A percentile compares a stretch with the other conserved stretches of the same genome.
These are phyloP conservation scores for Drosophila sucinea DNA, from an alignment of 1,140 invertebrate species.

Conservation along the genomic window DNA sequence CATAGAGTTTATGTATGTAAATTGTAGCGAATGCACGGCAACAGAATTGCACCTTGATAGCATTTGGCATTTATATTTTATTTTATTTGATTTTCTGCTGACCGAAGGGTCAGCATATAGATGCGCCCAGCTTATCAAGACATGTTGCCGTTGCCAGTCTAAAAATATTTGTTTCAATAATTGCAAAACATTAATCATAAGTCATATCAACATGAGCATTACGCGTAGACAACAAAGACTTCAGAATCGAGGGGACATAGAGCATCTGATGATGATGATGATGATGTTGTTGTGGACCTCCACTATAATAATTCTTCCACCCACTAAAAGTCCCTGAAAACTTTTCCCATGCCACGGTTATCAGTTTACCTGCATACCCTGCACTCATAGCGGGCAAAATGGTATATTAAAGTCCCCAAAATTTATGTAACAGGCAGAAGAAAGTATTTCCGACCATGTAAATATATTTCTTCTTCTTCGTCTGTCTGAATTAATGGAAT, in stretches of 20 bases:
- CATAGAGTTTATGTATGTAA: background rate
- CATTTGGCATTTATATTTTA: constrained; percentile 11
- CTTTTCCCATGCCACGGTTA: too few species aligned
- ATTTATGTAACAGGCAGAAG: too few species aligned
- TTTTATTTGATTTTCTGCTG: background rate
- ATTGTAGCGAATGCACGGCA: background rate
- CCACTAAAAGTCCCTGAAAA: too few species aligned
- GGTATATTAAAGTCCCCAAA: too few species aligned
- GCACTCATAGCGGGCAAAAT: too few species aligned
- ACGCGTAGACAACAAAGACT: constrained; percentile 35
- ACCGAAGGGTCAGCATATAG: constrained; percentile 16
- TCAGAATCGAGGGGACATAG: constrained; percentile 4
- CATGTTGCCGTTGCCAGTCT: constrained; percentile 14
- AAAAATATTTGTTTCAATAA: constrained; percentile 34
- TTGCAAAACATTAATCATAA: constrained; percentile 37
- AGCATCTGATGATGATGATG: background rate
- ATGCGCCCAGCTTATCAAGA: constrained; percentile 29
- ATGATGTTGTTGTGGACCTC: too few species aligned
- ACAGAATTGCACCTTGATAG: constrained; percentile 22
- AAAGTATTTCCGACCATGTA: too few species aligned
- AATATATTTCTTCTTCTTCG: too few species aligned
- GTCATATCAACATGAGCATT: constrained; percentile 16
- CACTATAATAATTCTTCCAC: too few species aligned
- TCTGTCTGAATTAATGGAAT: too few species aligned
- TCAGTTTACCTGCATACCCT: too few species aligned